These are phyloP conservation scores for Hoplostethus mediterraneus DNA, from an alignment of 2,797 vertebrate species.

Conservation along the genomic window DNA sequence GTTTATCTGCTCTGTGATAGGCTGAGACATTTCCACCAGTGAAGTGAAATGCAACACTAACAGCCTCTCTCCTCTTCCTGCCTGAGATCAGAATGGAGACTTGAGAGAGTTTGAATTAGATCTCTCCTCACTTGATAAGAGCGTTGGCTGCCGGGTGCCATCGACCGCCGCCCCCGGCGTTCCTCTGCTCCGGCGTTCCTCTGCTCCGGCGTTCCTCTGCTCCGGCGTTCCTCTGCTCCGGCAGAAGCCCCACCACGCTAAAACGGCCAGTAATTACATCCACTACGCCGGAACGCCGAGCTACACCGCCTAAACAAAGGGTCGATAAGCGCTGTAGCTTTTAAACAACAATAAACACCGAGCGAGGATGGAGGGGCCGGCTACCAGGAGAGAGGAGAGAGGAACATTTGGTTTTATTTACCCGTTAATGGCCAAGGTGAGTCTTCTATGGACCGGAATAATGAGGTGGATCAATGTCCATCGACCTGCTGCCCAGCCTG, in stretches of 20 bases:
- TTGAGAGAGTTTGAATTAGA: constrained; percentile 41
- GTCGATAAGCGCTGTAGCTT: constrained; percentile 56
- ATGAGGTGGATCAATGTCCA: constrained; percentile 69
- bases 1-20: neutral
- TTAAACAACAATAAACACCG: constrained; percentile 46
- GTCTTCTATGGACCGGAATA: constrained; percentile 60
- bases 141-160: constrained; percentile 34
- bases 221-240: constrained; percentile 12
- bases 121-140: constrained; percentile 34
- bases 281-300: constrained; percentile 17
- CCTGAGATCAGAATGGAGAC: constrained; percentile 45
- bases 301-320: constrained; percentile 49
- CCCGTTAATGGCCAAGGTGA: constrained; percentile 65
- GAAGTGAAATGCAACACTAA: constrained; percentile 24
- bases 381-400: constrained; percentile 10
- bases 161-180: constrained; percentile 39
- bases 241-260: constrained; percentile 16
- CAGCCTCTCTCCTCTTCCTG: constrained; percentile 15
- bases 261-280: constrained; percentile 58
- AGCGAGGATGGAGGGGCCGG: constrained; percentile 10
- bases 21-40: neutral
- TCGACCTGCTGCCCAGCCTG: constrained; percentile 45
- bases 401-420: constrained; percentile 60
- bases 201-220: too few relatives aligned
- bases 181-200: constrained; percentile 13